A percentile compares a stretch with the other conserved stretches of the same genome.
phyloP scores from a whole-genome alignment of 2,888 invertebrate genomes.

The Lasius fuliginosus region DNA sequence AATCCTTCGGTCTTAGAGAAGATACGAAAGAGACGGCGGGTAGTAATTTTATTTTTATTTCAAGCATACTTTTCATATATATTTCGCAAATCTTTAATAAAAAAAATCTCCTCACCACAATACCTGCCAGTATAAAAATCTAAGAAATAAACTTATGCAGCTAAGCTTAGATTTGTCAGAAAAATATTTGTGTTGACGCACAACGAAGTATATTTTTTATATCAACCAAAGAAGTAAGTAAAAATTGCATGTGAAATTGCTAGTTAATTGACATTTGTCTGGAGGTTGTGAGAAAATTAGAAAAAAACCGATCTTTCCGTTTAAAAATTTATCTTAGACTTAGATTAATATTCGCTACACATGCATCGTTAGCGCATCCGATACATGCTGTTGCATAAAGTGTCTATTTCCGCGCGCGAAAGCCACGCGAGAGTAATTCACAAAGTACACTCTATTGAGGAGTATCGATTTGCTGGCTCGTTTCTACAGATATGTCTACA shows the following conservation, averaged over 20 bases:
- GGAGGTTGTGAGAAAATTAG: not conserved
- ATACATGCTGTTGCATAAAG: constrained; percentile 14
- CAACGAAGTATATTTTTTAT: not conserved
- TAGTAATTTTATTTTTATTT: constrained; percentile 10
- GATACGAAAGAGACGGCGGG: not conserved
- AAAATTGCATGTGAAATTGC: not conserved
- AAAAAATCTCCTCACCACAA: not conserved
- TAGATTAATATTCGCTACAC: constrained; percentile 20
- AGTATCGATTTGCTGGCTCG: constrained; percentile 34
- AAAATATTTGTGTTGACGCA: not conserved
- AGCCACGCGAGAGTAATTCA: constrained; percentile 30
- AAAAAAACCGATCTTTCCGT: not conserved
- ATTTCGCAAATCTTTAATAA: not conserved
- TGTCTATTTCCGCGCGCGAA: constrained; percentile 21
- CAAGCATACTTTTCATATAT: not conserved
- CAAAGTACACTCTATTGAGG: constrained; percentile 22
- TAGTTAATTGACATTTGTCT: not conserved
- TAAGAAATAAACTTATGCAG: not conserved
- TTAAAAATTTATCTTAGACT: constrained; percentile 4
- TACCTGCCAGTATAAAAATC: not conserved
- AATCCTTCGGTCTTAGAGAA: not conserved
- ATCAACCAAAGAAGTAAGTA: not conserved
- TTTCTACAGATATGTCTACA: not conserved
- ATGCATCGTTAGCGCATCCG: not conserved
- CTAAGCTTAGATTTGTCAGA: not conserved